These are phyloP conservation scores for Apotomis turbidana DNA, from an alignment of 2,888 invertebrate species.

Conservation along the genomic window DNA sequence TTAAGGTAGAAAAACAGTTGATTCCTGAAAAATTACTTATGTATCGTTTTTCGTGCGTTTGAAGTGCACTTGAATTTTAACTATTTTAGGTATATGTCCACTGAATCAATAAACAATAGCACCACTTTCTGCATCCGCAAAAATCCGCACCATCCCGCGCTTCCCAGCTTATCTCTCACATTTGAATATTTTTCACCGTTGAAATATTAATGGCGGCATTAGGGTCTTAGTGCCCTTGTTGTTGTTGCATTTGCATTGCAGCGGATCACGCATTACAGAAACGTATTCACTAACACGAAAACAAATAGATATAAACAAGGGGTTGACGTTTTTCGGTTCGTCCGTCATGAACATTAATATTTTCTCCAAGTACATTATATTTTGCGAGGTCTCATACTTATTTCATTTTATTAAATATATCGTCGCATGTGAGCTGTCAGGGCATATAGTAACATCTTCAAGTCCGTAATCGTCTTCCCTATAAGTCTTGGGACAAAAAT, in stretches of 20 bases:
- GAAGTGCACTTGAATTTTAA: too few relatives aligned
- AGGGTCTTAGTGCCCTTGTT: conserved; percentile 81
- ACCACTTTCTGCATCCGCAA: neutral
- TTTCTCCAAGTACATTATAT: too few relatives aligned
- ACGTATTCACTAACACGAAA: conserved; percentile 79
- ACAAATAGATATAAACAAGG: conserved; percentile 78
- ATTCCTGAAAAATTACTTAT: too few relatives aligned
- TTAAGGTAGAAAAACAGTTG: too few relatives aligned
- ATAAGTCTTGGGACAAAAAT: too few relatives aligned
- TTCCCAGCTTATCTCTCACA: conserved; percentile 54
- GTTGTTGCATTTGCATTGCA: conserved; percentile 75
- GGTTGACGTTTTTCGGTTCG: conserved; percentile 10
- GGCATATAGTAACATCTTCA: too few relatives aligned
- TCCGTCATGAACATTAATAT: neutral
- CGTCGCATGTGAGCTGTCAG: too few relatives aligned
- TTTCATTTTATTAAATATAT: too few relatives aligned
- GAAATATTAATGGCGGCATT: conserved; percentile 82
- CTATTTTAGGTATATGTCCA: conserved; percentile 5
- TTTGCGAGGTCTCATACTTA: too few relatives aligned
- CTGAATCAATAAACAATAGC: conserved; percentile 22
- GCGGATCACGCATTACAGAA: conserved; percentile 65
- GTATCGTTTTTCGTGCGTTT: too few relatives aligned
- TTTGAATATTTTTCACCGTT: conserved; percentile 78
- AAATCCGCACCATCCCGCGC: conserved; percentile 21
- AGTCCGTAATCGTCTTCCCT: too few relatives aligned